A percentile compares a stretch with the other conserved stretches of the same genome.
Conservation (phyloP, 2,113 vertebrate genomes). For the Caranx melampygus region DNA sequence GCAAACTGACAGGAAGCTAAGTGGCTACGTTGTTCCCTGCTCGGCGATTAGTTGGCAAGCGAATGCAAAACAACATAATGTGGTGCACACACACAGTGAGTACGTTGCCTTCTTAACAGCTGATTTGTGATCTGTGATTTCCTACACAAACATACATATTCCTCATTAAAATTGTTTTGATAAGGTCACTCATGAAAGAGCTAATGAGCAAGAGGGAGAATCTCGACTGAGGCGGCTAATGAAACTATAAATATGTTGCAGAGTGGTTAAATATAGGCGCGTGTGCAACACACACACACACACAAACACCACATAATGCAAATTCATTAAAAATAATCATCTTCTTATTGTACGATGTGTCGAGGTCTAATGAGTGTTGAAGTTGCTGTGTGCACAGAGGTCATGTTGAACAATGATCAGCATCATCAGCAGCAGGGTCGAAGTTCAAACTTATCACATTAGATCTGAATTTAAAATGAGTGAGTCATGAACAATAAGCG, state of each 20-base stretch:
- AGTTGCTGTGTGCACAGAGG: no score
- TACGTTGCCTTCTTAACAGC: not conserved
- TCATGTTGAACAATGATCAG: no score
- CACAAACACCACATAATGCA: not conserved
- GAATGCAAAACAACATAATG: not conserved
- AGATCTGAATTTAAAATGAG: no score
- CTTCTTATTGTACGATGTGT: not conserved
- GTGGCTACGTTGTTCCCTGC: not conserved
- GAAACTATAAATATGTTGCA: not conserved
- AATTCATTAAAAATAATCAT: not conserved
- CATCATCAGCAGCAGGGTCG: no score
- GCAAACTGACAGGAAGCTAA: not conserved
- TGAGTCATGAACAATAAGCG: no score
- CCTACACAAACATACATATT: slow-evolving; percentile 6
- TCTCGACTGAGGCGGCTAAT: slow-evolving; percentile 6
- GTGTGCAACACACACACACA: not conserved
- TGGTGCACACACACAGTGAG: not conserved
- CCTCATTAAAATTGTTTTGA: slow-evolving; percentile 16
- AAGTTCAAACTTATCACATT: no score
- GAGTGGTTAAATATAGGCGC: not conserved
- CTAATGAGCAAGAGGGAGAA: slow-evolving; percentile 6
- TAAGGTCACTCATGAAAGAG: slow-evolving; percentile 17
- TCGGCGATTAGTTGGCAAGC: not conserved
- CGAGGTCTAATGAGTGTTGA: slow-evolving; percentile 1
- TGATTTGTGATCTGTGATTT: slow-evolving; percentile 11